Conservation (phyloP, 2,113 vertebrate species). For the Antechinus stuartii region DNA sequence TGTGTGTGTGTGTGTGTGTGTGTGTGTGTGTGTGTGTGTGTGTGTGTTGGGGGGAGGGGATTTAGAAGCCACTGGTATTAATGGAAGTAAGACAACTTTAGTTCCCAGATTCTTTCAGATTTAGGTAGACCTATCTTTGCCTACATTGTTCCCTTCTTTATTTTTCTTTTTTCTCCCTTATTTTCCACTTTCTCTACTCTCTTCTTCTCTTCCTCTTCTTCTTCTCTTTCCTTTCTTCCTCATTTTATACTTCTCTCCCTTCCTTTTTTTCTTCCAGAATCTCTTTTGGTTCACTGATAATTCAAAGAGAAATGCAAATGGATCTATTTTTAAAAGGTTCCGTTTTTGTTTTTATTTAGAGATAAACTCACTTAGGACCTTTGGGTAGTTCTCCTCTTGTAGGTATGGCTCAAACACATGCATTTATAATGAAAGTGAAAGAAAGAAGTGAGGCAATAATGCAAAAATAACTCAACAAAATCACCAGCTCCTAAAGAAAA, state of each 20-base stretch:
- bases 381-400: background rate
- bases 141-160: background rate
- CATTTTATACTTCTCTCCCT: background rate
- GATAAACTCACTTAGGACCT: background rate
- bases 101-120: background rate
- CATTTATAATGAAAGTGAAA: too few relatives aligned
- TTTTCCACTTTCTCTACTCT: background rate
- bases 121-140: background rate
- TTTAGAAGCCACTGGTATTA: background rate
- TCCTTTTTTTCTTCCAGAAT: background rate
- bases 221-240: background rate
- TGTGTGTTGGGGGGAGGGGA: too few relatives aligned
- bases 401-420: background rate
- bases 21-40: too few relatives aligned
- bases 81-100: too few relatives aligned
- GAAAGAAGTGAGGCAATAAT: background rate
- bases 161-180: background rate
- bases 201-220: background rate
- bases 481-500: background rate
- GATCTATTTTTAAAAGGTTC: background rate
- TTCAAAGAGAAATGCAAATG: background rate
- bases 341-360: background rate
- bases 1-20: too few relatives aligned
- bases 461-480: background rate
- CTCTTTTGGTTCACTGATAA: background rate